Evolutionary conservation across 2,888 invertebrate genomes (phyloP).

Genomic region (Apamea sordens): DNA sequence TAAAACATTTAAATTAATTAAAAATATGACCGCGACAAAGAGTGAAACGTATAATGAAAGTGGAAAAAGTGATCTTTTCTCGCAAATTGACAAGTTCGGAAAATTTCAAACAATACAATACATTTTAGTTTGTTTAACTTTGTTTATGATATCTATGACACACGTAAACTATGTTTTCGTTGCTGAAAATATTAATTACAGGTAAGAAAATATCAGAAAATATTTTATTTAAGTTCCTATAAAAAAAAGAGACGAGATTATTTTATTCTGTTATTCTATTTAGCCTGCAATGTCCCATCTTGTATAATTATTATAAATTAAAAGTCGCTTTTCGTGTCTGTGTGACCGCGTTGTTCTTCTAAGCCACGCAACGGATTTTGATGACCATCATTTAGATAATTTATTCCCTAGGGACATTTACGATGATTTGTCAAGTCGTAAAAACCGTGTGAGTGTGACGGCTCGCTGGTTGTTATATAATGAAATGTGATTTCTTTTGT

Average conservation of each 20-base stretch:
- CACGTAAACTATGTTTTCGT: constrained; percentile 85
- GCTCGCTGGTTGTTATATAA: not conserved
- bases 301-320: no score
- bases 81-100: constrained; percentile 75
- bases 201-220: constrained; percentile 69
- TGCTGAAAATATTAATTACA: constrained; percentile 80
- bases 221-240: not conserved
- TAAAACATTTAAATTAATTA: not conserved
- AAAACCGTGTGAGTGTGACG: not conserved
- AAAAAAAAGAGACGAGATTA: no score
- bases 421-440: not conserved
- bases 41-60: constrained; percentile 34
- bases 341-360: not conserved
- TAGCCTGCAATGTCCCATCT: no score
- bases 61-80: constrained; percentile 61
- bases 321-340: no score
- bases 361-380: not conserved
- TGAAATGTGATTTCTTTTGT: not conserved
- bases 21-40: constrained; percentile 55
- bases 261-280: no score
- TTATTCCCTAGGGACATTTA: not conserved
- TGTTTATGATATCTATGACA: constrained; percentile 81
- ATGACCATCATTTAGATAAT: not conserved
- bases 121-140: constrained; percentile 78
- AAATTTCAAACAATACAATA: constrained; percentile 81